Evolutionary conservation across 1,140 invertebrate species (phyloP).

Genomic region (Tribolium madens): DNA sequence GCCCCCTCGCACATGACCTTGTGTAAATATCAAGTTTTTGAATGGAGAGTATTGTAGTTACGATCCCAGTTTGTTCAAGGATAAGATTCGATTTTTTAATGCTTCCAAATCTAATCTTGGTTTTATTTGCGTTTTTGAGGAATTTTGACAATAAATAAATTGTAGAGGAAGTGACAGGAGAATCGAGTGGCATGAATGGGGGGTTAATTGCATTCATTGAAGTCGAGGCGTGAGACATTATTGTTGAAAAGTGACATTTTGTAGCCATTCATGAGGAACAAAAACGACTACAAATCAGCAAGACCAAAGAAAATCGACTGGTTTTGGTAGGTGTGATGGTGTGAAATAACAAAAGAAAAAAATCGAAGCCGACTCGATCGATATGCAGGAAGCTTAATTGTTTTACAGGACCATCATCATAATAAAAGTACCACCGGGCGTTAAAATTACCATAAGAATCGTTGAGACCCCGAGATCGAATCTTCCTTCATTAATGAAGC

Average conservation of each 20-base stretch:
- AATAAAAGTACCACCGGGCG: conserved; percentile 37
- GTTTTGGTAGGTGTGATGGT: conserved; percentile 7
- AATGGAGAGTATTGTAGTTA: conserved; percentile 25
- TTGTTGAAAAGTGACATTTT: conserved; percentile 57
- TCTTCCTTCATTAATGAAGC: neutral
- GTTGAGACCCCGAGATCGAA: neutral
- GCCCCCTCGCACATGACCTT: conserved; percentile 1
- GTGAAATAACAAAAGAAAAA: conserved; percentile 31
- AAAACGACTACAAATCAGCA: conserved; percentile 49
- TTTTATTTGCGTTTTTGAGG: conserved; percentile 1
- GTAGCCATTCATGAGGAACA: conserved; percentile 52
- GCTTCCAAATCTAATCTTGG: conserved; percentile 13
- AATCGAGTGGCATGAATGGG: conserved; percentile 48
- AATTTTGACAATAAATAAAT: conserved; percentile 6
- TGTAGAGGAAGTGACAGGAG: neutral
- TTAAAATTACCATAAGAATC: conserved; percentile 43
- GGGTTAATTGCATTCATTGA: conserved; percentile 60
- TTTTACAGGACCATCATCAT: conserved; percentile 36
- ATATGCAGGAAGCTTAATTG: conserved; percentile 41
- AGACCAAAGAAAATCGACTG: conserved; percentile 17
- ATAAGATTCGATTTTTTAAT: conserved; percentile 7
- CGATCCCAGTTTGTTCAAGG: conserved; percentile 8
- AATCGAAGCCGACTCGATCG: neutral
- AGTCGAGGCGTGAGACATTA: conserved; percentile 56
- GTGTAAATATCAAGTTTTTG: conserved; percentile 2